Conservation (phyloP, 2,797 vertebrate genomes). For the Hemitrygon akajei region DNA sequence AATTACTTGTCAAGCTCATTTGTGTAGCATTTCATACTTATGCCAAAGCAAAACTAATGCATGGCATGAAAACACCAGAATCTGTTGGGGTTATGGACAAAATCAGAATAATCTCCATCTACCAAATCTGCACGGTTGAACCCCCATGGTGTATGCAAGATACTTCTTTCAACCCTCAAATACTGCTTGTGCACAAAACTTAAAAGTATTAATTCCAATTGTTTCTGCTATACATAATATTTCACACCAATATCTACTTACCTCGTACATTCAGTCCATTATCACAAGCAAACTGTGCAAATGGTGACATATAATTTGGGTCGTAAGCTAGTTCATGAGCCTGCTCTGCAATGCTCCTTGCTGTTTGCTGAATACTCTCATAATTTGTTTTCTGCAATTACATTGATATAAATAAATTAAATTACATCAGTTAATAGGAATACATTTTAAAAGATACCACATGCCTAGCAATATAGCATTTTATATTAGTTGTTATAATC, state of each 20-base stretch:
- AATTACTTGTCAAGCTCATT: not conserved
- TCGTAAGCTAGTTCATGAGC: conserved; percentile 95
- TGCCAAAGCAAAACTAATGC: not conserved
- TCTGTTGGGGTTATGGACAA: not conserved
- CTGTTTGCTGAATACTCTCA: conserved; percentile 92
- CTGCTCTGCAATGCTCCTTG: conserved; percentile 90
- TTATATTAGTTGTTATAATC: not conserved
- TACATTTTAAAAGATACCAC: not conserved
- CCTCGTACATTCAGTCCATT: conserved; percentile 96
- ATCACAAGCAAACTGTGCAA: conserved; percentile 96
- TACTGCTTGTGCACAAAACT: not conserved
- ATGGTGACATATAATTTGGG: conserved; percentile 98
- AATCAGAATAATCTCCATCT: not conserved
- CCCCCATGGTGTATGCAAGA: not conserved
- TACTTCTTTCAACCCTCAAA: not conserved
- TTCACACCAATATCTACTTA: conserved; percentile 45
- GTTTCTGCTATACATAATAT: not conserved
- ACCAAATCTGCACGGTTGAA: not conserved
- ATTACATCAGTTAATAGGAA: not conserved
- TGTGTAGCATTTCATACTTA: not conserved
- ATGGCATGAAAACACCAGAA: not conserved
- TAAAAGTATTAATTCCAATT: not conserved
- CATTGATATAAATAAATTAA: not conserved
- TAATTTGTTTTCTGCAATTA: conserved; percentile 80
- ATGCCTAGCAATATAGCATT: not conserved